Conservation (phyloP, 2,888 invertebrate species). For the Euplagia quadripunctaria region DNA sequence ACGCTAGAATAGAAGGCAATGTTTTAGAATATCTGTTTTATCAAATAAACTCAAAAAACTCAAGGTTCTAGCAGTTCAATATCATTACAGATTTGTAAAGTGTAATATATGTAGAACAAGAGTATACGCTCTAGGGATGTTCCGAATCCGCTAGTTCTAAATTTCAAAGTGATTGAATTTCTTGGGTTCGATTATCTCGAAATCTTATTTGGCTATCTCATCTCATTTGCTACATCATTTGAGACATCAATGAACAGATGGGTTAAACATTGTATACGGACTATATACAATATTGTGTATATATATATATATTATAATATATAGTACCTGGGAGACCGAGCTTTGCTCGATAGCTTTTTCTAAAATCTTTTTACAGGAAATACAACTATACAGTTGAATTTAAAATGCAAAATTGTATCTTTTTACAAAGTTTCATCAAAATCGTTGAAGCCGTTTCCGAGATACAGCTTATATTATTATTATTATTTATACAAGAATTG, state of each 20-base stretch:
- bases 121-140: slow-evolving; percentile 42
- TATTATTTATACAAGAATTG: too few relatives aligned
- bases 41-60: neutral
- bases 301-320: neutral
- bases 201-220: slow-evolving; percentile 45
- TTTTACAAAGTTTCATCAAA: too few relatives aligned
- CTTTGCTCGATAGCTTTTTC: too few relatives aligned
- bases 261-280: neutral
- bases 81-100: neutral
- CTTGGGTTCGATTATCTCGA: slow-evolving; percentile 47
- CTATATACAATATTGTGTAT: neutral
- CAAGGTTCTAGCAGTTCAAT: neutral
- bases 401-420: too few relatives aligned
- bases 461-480: too few relatives aligned
- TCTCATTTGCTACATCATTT: slow-evolving; percentile 40
- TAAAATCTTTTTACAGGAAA: too few relatives aligned
- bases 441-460: too few relatives aligned
- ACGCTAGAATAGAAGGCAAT: neutral
- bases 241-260: slow-evolving; percentile 15
- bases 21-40: neutral
- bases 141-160: slow-evolving; percentile 40
- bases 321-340: too few relatives aligned
- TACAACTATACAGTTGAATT: too few relatives aligned
- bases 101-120: slow-evolving; percentile 25
- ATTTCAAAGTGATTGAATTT: slow-evolving; percentile 53